phyloP scores from a whole-genome alignment of 2,888 invertebrate genomes.

The Hanleya hanleyi region DNA sequence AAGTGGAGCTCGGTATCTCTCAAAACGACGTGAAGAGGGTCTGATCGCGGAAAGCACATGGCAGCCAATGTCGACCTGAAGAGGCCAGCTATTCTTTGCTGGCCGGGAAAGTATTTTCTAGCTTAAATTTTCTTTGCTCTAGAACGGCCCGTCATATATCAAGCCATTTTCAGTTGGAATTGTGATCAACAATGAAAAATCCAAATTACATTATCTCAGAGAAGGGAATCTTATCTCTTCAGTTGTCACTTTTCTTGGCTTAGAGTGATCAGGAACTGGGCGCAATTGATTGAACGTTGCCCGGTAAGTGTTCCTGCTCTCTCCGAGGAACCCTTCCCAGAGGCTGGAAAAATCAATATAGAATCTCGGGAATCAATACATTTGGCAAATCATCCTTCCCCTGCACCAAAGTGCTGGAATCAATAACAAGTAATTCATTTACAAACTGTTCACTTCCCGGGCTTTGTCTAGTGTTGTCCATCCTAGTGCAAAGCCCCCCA shows the following conservation, averaged over 20 bases:
- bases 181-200: not conserved
- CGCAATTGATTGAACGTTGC: not conserved
- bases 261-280: not conserved
- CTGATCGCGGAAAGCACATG: no score
- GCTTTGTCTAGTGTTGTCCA: not conserved
- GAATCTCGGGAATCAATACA: not conserved
- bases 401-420: not conserved
- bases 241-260: not conserved
- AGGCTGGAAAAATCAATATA: not conserved
- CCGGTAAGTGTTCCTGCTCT: no score
- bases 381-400: not conserved
- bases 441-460: not conserved
- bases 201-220: not conserved
- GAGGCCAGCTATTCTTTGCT: no score
- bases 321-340: no score
- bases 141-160: no score
- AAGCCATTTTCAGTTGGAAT: no score
- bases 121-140: no score
- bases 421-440: conserved; percentile 10
- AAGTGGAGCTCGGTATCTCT: no score
- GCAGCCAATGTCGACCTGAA: no score
- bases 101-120: no score
- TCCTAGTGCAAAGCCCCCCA: not conserved
- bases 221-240: not conserved
- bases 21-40: no score